phyloP scores from a whole-genome alignment of 2,888 invertebrate genomes.

The Tanytarsus gracilentus region DNA sequence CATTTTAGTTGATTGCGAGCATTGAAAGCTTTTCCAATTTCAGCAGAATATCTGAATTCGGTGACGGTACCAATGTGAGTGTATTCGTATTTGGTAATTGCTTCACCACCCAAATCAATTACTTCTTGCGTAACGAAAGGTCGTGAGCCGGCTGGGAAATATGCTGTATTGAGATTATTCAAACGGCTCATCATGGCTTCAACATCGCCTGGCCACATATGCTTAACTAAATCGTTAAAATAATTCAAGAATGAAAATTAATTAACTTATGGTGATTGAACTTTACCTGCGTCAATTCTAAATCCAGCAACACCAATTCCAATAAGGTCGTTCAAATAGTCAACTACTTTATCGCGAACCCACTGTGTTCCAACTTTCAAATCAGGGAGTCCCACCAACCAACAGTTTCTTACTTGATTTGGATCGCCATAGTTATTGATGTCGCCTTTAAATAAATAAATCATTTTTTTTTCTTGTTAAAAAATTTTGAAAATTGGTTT shows the following conservation, averaged over 20 bases:
- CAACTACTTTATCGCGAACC: slow-evolving; percentile 53
- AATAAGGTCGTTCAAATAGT: slow-evolving; percentile 44
- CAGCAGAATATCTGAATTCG: slow-evolving; percentile 49
- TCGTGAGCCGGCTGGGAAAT: slow-evolving; percentile 44
- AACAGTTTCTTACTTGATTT: slow-evolving; percentile 57
- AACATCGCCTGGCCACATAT: slow-evolving; percentile 51
- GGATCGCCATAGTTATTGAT: slow-evolving; percentile 47
- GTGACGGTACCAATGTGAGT: slow-evolving; percentile 54
- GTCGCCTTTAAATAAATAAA: slow-evolving; percentile 31
- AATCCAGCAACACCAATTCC: slow-evolving; percentile 76
- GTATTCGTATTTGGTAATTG: slow-evolving; percentile 43
- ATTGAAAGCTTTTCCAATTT: slow-evolving; percentile 49
- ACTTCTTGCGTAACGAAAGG: slow-evolving; percentile 52
- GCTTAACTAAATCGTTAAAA: too few relatives aligned
- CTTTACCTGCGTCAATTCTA: slow-evolving; percentile 67
- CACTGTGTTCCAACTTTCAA: slow-evolving; percentile 57
- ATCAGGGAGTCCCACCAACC: slow-evolving; percentile 63
- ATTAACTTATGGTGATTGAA: too few relatives aligned
- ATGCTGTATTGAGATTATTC: slow-evolving; percentile 44
- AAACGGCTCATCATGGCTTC: slow-evolving; percentile 45
- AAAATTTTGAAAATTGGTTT: not conserved
- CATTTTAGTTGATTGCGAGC: slow-evolving; percentile 51
- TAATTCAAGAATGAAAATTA: too few relatives aligned
- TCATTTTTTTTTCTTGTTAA: too few relatives aligned
- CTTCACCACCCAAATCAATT: slow-evolving; percentile 43